Evolutionary conservation across 2,888 invertebrate species (phyloP).

Genomic region (Drosophila falleni): DNA sequence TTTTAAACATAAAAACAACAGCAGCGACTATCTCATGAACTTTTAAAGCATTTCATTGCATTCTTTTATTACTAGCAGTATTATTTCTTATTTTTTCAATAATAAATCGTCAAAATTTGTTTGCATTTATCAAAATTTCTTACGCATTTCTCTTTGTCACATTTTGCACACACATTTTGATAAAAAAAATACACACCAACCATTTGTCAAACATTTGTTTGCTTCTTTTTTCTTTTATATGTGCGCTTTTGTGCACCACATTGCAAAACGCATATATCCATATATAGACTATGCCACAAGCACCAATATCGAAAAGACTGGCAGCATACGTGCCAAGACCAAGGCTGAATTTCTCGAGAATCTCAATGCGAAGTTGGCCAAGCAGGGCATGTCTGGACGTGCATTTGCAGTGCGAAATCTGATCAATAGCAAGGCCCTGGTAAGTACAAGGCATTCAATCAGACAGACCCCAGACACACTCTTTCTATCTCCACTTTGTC

Average conservation of each 20-base stretch:
- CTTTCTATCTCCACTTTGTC: constrained; percentile 1
- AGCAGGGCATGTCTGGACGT: constrained; percentile 87
- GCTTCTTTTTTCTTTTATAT: constrained; percentile 46
- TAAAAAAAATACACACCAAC: background rate
- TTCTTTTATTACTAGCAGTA: constrained; percentile 19
- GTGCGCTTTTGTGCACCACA: constrained; percentile 42
- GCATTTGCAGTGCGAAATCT: constrained; percentile 90
- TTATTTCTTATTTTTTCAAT: constrained; percentile 9
- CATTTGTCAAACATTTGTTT: constrained; percentile 39
- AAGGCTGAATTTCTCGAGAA: constrained; percentile 91
- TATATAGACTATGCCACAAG: constrained; percentile 84
- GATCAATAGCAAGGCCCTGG: constrained; percentile 91
- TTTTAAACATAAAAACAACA: background rate
- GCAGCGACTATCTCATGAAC: constrained; percentile 31
- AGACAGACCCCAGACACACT: constrained; percentile 2
- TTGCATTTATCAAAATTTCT: constrained; percentile 15
- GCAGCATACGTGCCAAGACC: constrained; percentile 85
- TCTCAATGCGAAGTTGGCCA: constrained; percentile 91
- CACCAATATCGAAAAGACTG: constrained; percentile 85
- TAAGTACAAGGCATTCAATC: constrained; percentile 80
- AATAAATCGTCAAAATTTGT: constrained; percentile 4
- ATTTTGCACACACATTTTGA: constrained; percentile 1
- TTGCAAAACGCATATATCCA: constrained; percentile 31
- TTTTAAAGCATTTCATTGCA: constrained; percentile 34
- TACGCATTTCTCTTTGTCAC: constrained; percentile 21